Base-by-base conservation (phyloP, 2,113 vertebrate genomes). In the Pristiophorus japonicus region DNA sequence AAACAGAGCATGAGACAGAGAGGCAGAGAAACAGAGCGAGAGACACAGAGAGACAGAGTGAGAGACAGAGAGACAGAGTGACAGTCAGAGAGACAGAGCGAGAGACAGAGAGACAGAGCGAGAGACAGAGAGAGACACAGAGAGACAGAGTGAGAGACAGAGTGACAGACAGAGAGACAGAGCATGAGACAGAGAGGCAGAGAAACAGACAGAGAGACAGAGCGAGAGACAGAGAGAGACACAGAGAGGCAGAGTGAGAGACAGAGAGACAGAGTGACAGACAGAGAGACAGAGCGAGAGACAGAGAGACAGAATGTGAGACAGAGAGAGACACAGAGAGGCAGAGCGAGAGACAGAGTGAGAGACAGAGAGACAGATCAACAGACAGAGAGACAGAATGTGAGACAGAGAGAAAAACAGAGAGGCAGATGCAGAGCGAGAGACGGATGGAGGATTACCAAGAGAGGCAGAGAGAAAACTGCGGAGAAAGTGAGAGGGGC, bases 21-120 rank as follows among this genome's bases (percentile, higher is more conserved):
- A 75, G 30, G 7, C 0, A 34, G 22, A 34, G 27, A n/a, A 5
- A 34, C 5, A 1, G 8, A n/a, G 97, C 98, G 97, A 96, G 95
- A 96, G 96, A 24, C 95, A 0, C 22, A 2, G 5, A 20, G 63
- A 16, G 63, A 67, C 2, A 27, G 3, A 27, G 66, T 4, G 66
- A 24, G 66, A 67, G 2, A 67, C 66, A 67, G 66, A 24, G 66
- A 67, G 66, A 67, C 24, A 24, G 66, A 4, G 66, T 0, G 18
- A 24, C 18, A 14, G 73, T 12, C 7, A n/a, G 34, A 67, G 67
- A 27, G 73, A 27, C 1, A n/a, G 30, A n/a, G 30, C 14, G 34
- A 81, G 75, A 18, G 75, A 51, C 51, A 51, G 95, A n/a, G 18
- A 12, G 85, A 38, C 18, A 24, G 3, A 65, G 20, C 24, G 27